These are phyloP conservation scores for Coenonympha arcania DNA, from an alignment of 2,888 invertebrate genomes.

Conservation along the genomic window DNA sequence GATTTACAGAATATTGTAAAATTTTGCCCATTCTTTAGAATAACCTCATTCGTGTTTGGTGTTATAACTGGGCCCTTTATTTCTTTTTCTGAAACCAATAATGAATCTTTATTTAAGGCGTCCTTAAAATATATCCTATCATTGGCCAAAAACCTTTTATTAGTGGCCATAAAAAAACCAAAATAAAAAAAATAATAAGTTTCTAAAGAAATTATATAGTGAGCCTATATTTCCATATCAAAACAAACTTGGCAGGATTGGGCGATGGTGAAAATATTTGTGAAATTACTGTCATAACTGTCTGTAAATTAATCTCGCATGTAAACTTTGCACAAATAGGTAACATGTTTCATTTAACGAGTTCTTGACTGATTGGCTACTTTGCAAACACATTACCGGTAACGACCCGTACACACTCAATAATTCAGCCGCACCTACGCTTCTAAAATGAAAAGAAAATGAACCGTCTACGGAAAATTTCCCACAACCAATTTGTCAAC, in stretches of 20 bases:
- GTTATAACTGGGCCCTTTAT: conserved; percentile 50
- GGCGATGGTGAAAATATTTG: not conserved
- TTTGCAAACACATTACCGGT: conserved; percentile 11
- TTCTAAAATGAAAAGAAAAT: conserved; percentile 28
- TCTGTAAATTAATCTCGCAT: not conserved
- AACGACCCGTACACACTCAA: conserved; percentile 19
- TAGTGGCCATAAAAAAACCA: too few species aligned
- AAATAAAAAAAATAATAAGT: too few species aligned
- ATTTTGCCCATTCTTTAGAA: conserved; percentile 58
- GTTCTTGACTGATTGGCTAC: conserved; percentile 4
- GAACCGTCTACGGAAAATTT: conserved; percentile 28
- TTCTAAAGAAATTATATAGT: too few species aligned
- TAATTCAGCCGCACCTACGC: conserved; percentile 25
- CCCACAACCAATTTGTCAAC: conserved; percentile 35
- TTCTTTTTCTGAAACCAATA: conserved; percentile 56
- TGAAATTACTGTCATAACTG: not conserved
- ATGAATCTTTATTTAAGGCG: too few species aligned
- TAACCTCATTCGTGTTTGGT: conserved; percentile 49
- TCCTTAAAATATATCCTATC: too few species aligned
- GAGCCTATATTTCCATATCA: too few species aligned
- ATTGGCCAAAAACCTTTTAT: too few species aligned
- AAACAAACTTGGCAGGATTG: too few species aligned
- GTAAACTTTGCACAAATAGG: not conserved
- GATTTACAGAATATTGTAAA: conserved; percentile 55
- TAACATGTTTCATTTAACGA: conserved; percentile 5